Base-by-base conservation (phyloP, 2,888 invertebrate species). In the Zele albiditarsus region DNA sequence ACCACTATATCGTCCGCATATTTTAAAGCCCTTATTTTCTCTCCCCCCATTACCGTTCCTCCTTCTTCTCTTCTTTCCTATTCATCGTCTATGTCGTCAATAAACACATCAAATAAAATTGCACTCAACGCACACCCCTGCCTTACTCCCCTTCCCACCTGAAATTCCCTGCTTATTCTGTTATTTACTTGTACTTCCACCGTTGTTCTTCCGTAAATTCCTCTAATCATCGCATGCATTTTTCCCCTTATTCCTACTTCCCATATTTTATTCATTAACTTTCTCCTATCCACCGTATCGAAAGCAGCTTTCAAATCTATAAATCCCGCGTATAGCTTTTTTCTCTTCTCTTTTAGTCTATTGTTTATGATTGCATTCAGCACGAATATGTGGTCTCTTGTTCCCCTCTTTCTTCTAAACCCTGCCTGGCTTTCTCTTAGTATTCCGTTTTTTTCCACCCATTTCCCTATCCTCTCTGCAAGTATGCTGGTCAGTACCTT, bases 1-100 rank as follows among this genome's bases (percentile, higher is more conserved):
- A 79, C 3, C n/a, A 74, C 79, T 8, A 79, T 27, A 67, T 80
- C 76, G 33, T 80, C 77, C 12, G 79, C 77, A 57, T 75, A 79
- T 42, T 75, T 68, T 23, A 74, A 31, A 1, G 62, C 31, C 27
- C 46, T 77, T 31, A 79, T 42, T 27, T 77, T 79, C 12, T 20
- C 53, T 10, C 60, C 58, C 12, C 74, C 74, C 2, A 78, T 53
- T n/a, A 63, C 71, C 20, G 62, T 53, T 3, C 77, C 79, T 3
- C 74, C 76, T 8, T 63, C 16, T 14, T 66, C 65, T 6, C 53
- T 46, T 12, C 69, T 53, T 20, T 31, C 49, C 5, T 71, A 58
- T 2, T 27, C 38, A 5, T 73, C 71, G 23, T 80, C 78, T 8
- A 73, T 0, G 28, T 81, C 79, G 6, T 74, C 71, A 2, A 75